Base-by-base conservation (phyloP, 2,113 vertebrate genomes). In the Neogobius melanostomus region DNA sequence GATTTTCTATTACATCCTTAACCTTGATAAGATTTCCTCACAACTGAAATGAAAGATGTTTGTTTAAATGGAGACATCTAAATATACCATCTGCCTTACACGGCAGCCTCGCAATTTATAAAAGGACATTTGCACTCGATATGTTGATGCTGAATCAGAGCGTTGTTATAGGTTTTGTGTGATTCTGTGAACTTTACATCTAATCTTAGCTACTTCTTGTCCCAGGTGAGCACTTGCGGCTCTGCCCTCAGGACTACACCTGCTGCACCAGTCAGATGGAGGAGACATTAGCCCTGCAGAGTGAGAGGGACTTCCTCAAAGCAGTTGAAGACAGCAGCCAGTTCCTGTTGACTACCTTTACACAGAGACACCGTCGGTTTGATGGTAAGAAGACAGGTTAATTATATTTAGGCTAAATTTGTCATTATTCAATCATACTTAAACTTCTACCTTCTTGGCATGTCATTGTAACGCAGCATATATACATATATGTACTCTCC, bases 241-340 rank as follows among this genome's bases (percentile, higher is more conserved):
- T 95, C 78, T 97, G 95, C 82, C 93, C 94, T 68, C 95, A 94
- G 84, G 94, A 95, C 81, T 96, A 95, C 90, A 95, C 94, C 64
- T 96, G 95, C 91, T 97, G 95, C 89, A 93, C 95, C 85, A 95
- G 94, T 72, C 89, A 94, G 76, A 94, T 94, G 85, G 95, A 96
- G 85, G 94, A 95, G 76, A 93, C 88, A 1, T 91, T 97, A 62
- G 89, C 91, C 44, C 90, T 90, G 11, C 94, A 95, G 76, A 94
- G 94, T 3, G 92, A 94, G 75, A 84, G 81, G 11, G 93, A 94
- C 76, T 94, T 95, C 86, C 87, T 89, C 52, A 87, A 89, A 66
- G 87, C 95, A 48, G 76, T 95, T 2, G 94, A 94, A 14, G 93
- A 95, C 47, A 93, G 89, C 16, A 95, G 94, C 66, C 93, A 94